Conservation (phyloP, 2,113 vertebrate genomes). For the Natator depressus region DNA sequence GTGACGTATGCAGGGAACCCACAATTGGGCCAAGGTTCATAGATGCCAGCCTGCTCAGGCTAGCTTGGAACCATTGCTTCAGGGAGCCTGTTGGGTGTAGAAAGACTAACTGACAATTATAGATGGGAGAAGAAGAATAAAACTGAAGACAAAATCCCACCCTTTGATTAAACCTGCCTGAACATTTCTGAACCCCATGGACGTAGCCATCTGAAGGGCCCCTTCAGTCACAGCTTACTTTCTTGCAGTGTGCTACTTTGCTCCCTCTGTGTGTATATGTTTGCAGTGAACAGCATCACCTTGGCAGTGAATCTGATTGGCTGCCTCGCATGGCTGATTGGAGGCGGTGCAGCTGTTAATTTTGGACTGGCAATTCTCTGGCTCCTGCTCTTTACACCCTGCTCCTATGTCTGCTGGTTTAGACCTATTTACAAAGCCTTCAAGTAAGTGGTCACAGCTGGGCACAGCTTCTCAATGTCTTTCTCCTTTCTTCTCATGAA, state of each 20-base stretch:
- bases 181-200: background rate
- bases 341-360: conserved; percentile 95
- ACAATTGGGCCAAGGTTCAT: background rate
- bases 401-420: conserved; percentile 99
- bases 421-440: conserved; percentile 99
- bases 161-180: fast-evolving
- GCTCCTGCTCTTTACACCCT: conserved; percentile 98
- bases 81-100: background rate
- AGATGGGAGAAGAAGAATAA: background rate
- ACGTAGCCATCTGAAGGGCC: background rate
- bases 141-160: background rate
- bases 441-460: conserved; percentile 87
- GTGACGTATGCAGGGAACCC: background rate
- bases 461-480: background rate
- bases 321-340: conserved; percentile 98
- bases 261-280: conserved; percentile 72
- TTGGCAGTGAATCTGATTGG: conserved; percentile 95
- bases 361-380: conserved; percentile 98
- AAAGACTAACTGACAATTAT: background rate
- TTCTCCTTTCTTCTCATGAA: background rate
- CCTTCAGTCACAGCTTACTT: background rate
- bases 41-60: background rate
- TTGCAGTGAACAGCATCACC: conserved; percentile 94
- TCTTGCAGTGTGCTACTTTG: conserved; percentile 41
- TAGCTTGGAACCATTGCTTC: background rate